A percentile compares a stretch with the other conserved stretches of the same genome.
These are phyloP conservation scores for Chaetodon trifasciatus DNA, from an alignment of 2,797 vertebrate species.

Conservation along the genomic window DNA sequence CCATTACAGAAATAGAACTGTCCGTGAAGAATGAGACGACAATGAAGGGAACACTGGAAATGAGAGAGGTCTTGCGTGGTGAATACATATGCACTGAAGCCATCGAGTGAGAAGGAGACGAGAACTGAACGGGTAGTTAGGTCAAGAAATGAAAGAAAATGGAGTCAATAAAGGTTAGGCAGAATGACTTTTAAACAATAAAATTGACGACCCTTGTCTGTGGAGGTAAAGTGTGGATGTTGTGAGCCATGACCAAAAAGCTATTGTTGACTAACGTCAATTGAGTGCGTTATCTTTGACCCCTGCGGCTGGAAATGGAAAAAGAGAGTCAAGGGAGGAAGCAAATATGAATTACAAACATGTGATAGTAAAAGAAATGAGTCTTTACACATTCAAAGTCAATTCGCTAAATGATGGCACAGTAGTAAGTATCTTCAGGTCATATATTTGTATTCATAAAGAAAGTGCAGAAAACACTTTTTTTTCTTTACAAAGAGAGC, in stretches of 20 bases:
- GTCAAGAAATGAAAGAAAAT: slow-evolving; percentile 89
- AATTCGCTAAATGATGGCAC: slow-evolving; percentile 68
- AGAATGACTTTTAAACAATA: slow-evolving; percentile 90
- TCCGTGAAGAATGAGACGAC: slow-evolving; percentile 79
- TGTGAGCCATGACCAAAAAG: slow-evolving; percentile 84
- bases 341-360: slow-evolving; percentile 79
- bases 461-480: slow-evolving; percentile 56
- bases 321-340: slow-evolving; percentile 65
- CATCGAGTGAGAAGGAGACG: slow-evolving; percentile 64
- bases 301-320: slow-evolving; percentile 82
- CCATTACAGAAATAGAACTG: slow-evolving; percentile 82
- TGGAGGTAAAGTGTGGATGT: slow-evolving; percentile 79
- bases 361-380: slow-evolving; percentile 56
- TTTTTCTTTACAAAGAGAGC: slow-evolving; percentile 29
- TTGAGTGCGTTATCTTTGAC: slow-evolving; percentile 79
- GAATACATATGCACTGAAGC: slow-evolving; percentile 80
- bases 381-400: slow-evolving; percentile 74
- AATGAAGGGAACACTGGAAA: slow-evolving; percentile 75
- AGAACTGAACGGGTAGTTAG: slow-evolving; percentile 86
- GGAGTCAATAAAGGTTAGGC: slow-evolving; percentile 86
- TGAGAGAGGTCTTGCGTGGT: slow-evolving; percentile 79
- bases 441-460: slow-evolving; percentile 72
- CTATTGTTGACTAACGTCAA: slow-evolving; percentile 84
- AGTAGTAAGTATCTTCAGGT: slow-evolving; percentile 57
- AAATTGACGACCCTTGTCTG: slow-evolving; percentile 86